These are phyloP conservation scores for Peromyscus melanophrys DNA, from an alignment of 2,797 vertebrate species.

Conservation along the genomic window DNA sequence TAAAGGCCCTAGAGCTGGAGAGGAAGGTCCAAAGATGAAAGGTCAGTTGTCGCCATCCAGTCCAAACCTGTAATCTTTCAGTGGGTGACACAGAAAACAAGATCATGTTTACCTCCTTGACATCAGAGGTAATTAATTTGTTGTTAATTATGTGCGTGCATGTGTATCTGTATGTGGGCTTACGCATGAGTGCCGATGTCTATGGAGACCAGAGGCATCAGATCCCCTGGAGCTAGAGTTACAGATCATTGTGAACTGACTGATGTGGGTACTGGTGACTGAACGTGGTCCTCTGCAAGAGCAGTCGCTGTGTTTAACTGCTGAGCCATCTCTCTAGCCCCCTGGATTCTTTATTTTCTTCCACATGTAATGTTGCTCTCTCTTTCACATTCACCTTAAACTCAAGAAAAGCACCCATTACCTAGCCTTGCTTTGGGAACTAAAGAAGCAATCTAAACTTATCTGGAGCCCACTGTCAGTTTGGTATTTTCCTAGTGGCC, in stretches of 20 bases:
- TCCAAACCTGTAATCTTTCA: slow-evolving; percentile 3
- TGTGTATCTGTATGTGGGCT: neutral
- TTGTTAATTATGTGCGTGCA: neutral
- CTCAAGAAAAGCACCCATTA: neutral
- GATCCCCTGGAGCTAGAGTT: neutral
- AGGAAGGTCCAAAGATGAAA: neutral
- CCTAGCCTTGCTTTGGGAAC: neutral
- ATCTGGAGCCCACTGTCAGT: neutral
- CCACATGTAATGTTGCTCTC: neutral
- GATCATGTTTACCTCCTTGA: neutral
- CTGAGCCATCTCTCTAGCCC: neutral
- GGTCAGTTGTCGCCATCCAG: neutral
- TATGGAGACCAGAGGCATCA: neutral
- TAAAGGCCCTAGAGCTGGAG: neutral
- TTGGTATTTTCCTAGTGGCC: neutral
- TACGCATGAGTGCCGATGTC: neutral
- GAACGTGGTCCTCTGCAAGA: neutral
- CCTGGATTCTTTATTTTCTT: neutral
- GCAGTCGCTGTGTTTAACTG: neutral
- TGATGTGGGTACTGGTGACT: neutral
- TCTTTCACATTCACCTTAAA: neutral
- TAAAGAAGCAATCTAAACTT: neutral
- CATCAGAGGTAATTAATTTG: neutral
- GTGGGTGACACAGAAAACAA: neutral
- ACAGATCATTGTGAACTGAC: neutral